phyloP scores from a whole-genome alignment of 2,113 vertebrate genomes.

The Bos indicus region DNA sequence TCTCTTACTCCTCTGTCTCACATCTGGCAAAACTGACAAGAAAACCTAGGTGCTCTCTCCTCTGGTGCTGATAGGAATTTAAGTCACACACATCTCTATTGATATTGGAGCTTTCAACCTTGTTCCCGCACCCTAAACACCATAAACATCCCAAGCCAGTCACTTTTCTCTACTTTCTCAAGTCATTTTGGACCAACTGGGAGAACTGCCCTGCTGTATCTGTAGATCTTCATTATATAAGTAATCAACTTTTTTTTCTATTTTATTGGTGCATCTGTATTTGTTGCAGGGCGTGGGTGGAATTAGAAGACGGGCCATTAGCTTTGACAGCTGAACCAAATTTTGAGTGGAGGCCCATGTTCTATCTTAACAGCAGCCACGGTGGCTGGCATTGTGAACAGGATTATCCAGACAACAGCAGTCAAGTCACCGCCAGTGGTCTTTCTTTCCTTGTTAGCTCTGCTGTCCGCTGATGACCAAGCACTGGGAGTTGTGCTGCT shows the following conservation, averaged over 20 bases:
- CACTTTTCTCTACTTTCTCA: background rate
- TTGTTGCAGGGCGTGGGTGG: background rate
- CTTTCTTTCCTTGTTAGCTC: background rate
- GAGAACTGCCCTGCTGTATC: background rate
- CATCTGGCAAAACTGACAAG: background rate
- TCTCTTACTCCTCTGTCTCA: background rate
- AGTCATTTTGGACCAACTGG: background rate
- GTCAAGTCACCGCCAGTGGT: background rate
- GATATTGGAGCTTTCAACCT: no score
- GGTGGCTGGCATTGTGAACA: background rate
- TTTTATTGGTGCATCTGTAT: background rate
- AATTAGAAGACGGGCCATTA: background rate
- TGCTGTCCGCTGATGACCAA: rapidly evolving
- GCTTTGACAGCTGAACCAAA: background rate
- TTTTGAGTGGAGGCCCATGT: background rate
- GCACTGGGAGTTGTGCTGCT: rapidly evolving
- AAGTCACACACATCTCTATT: background rate
- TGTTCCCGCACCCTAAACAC: background rate
- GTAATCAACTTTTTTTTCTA: background rate
- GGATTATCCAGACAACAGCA: background rate
- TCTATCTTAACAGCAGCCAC: background rate
- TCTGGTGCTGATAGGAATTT: background rate
- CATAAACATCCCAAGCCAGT: background rate
- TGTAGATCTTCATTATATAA: background rate
- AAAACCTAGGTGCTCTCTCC: background rate